phyloP scores from a whole-genome alignment of 1,140 invertebrate species.

The Dolichoris vasculosae region DNA sequence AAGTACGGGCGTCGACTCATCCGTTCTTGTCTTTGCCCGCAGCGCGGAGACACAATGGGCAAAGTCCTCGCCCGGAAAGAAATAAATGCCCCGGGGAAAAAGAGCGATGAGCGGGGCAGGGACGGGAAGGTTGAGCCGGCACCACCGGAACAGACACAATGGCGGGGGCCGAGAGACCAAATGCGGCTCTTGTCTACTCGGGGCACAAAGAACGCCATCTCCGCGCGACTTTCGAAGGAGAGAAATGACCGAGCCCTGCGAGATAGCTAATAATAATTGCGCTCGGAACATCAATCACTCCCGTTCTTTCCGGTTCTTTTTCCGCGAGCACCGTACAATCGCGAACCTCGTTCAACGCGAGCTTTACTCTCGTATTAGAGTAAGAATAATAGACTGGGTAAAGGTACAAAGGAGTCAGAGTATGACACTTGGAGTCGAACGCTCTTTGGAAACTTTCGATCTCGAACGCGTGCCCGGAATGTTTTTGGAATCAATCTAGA shows the following conservation, averaged over 20 bases:
- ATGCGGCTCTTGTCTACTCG: background rate
- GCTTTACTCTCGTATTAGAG: background rate
- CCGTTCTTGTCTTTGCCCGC: conserved; percentile 36
- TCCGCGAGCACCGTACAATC: no score
- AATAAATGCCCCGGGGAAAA: conserved; percentile 32
- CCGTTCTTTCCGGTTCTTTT: background rate
- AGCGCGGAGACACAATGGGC: conserved; percentile 30
- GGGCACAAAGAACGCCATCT: background rate
- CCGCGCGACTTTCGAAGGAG: conserved; percentile 12
- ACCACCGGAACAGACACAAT: conserved; percentile 6
- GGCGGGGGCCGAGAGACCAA: background rate
- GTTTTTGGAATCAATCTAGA: no score
- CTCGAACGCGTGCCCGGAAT: no score
- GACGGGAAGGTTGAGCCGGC: background rate
- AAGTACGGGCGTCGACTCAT: conserved; percentile 21
- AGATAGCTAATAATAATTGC: conserved; percentile 38
- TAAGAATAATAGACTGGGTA: background rate
- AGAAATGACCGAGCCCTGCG: conserved; percentile 8
- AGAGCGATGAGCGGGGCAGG: background rate
- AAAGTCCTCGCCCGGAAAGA: conserved; percentile 24
- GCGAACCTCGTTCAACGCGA: background rate
- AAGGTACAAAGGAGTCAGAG: no score
- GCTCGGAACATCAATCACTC: background rate
- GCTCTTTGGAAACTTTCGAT: no score
- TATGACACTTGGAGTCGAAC: no score